A percentile compares a stretch with the other conserved stretches of the same genome.
phyloP scores from a whole-genome alignment of 2,113 vertebrate genomes.

The Charina bottae region DNA sequence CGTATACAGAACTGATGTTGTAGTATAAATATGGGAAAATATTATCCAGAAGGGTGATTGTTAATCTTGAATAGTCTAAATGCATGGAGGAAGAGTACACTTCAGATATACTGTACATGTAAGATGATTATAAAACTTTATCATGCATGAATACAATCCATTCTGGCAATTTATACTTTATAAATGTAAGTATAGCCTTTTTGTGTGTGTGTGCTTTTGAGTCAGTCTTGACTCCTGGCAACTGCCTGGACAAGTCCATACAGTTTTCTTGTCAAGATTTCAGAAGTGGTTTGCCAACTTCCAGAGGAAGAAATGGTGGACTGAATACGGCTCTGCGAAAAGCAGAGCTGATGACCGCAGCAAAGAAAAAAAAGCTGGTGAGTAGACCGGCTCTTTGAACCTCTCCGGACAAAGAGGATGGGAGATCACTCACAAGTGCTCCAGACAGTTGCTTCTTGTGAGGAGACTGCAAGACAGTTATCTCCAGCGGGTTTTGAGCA shows the following conservation, averaged over 20 bases:
- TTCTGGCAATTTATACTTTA: neutral
- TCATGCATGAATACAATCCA: neutral
- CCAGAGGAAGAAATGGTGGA: neutral
- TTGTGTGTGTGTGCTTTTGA: neutral
- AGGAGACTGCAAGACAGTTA: neutral
- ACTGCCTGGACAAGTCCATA: neutral
- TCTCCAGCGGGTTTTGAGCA: neutral
- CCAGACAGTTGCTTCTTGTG: neutral
- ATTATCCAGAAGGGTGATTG: neutral
- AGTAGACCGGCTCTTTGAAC: no score
- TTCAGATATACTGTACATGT: neutral
- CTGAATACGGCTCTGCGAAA: neutral
- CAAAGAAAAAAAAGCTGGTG: neutral
- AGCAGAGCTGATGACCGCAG: neutral
- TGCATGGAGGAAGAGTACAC: slow-evolving; percentile 30
- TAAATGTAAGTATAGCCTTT: neutral
- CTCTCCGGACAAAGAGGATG: no score
- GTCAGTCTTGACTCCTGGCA: neutral
- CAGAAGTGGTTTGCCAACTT: neutral
- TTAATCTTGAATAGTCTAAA: slow-evolving; percentile 1
- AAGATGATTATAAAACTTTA: neutral
- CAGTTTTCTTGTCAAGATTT: neutral
- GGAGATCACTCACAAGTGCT: no score
- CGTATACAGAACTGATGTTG: neutral
- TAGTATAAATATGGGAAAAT: neutral